A percentile compares a stretch with the other conserved stretches of the same genome.
These are phyloP conservation scores for Dermochelys coriacea DNA, from an alignment of 2,797 vertebrate genomes.

Conservation along the genomic window DNA sequence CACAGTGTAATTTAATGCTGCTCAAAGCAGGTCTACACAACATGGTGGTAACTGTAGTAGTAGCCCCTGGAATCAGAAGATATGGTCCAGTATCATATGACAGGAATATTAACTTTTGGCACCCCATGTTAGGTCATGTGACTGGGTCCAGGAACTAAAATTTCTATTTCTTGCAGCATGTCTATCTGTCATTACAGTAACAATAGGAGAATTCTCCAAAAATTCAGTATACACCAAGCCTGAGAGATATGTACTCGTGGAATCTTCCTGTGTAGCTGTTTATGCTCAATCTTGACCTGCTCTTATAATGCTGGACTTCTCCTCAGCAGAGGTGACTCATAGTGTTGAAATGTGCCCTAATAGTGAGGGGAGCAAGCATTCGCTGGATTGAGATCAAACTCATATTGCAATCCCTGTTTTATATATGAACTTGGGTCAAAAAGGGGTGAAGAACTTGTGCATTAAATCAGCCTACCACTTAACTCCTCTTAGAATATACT, in stretches of 20 bases:
- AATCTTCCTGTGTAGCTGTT: neutral
- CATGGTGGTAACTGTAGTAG: neutral
- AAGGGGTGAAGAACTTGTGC: constrained; percentile 10
- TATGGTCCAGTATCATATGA: neutral
- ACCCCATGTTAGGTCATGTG: neutral
- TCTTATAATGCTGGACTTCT: neutral
- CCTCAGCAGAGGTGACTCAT: neutral
- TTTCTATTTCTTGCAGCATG: neutral
- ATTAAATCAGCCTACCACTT: neutral
- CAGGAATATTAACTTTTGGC: neutral
- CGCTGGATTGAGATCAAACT: neutral
- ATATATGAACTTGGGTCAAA: neutral
- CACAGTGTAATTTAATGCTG: neutral
- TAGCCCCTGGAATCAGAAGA: neutral
- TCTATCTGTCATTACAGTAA: neutral
- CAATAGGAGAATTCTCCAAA: neutral
- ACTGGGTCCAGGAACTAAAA: fast-evolving
- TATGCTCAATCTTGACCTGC: neutral
- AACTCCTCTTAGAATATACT: neutral
- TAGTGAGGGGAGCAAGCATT: constrained; percentile 1
- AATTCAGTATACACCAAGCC: neutral
- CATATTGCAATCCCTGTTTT: neutral
- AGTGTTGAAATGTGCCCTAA: neutral
- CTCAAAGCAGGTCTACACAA: neutral
- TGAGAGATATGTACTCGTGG: neutral